phyloP scores from a whole-genome alignment of 2,888 invertebrate species.

The Trichopoda pennipes region DNA sequence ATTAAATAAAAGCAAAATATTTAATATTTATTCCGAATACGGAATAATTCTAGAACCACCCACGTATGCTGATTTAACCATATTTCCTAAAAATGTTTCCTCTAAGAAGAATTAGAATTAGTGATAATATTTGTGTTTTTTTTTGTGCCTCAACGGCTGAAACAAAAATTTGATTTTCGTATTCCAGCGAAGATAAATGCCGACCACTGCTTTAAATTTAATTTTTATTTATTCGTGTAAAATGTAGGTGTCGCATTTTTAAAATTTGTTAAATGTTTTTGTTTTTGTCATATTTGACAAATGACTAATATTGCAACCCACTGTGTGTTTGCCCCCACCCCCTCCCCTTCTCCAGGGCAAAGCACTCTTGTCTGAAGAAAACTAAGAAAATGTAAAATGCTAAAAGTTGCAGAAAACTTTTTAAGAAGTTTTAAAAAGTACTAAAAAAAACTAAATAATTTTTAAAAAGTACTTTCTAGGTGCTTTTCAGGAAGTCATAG shows the following conservation, averaged over 20 bases:
- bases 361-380: neutral
- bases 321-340: too few relatives aligned
- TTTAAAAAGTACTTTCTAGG: too few relatives aligned
- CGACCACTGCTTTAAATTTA: conserved; percentile 1
- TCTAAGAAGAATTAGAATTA: too few relatives aligned
- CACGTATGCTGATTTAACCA: too few relatives aligned
- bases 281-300: conserved; percentile 64
- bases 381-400: neutral
- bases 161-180: neutral
- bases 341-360: neutral
- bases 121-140: too few relatives aligned
- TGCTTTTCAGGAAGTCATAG: too few relatives aligned
- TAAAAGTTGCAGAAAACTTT: neutral
- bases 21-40: too few relatives aligned
- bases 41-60: too few relatives aligned
- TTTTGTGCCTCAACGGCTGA: too few relatives aligned
- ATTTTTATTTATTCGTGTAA: neutral
- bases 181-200: neutral
- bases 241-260: conserved; percentile 14
- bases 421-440: neutral
- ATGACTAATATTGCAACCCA: conserved; percentile 39
- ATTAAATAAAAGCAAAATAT: too few relatives aligned
- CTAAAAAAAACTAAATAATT: too few relatives aligned
- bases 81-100: too few relatives aligned
- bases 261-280: conserved; percentile 54